These are phyloP conservation scores for Rhadinocentrus ornatus DNA, from an alignment of 2,797 vertebrate genomes.

Conservation along the genomic window DNA sequence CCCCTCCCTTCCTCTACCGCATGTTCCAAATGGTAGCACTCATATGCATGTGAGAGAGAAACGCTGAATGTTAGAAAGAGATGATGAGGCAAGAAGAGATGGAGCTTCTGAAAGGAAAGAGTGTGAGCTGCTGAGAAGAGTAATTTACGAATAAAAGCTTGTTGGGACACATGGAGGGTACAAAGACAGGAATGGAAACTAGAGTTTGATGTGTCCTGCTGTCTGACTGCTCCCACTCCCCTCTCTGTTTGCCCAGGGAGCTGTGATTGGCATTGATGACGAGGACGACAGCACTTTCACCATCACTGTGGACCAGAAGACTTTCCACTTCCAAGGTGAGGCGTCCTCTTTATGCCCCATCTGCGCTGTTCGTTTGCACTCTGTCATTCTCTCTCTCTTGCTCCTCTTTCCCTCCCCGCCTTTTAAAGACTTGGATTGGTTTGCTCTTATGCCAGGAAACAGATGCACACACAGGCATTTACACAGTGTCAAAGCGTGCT, in stretches of 20 bases:
- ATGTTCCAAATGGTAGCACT: conserved; percentile 66
- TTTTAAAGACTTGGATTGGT: conserved; percentile 72
- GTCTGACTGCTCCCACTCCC: conserved; percentile 77
- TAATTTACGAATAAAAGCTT: conserved; percentile 59
- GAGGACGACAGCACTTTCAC: conserved; percentile 99
- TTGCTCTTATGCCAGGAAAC: conserved; percentile 69
- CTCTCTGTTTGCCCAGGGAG: conserved; percentile 89
- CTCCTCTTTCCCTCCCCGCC: conserved; percentile 47
- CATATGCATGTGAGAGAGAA: conserved; percentile 56
- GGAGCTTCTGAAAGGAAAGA: conserved; percentile 60
- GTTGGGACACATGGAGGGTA: conserved; percentile 81
- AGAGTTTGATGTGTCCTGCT: conserved; percentile 90
- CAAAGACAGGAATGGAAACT: conserved; percentile 83
- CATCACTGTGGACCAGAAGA: conserved; percentile 99
- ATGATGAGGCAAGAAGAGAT: conserved; percentile 21
- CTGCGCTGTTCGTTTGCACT: conserved; percentile 42
- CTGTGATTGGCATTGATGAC: conserved; percentile 99
- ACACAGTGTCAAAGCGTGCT: conserved; percentile 51
- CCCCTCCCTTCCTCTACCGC: conserved; percentile 44
- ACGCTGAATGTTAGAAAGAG: conserved; percentile 44
- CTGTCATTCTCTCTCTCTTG: conserved; percentile 20
- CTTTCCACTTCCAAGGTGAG: conserved; percentile 99
- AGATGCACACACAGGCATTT: conserved; percentile 54
- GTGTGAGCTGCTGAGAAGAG: conserved; percentile 67
- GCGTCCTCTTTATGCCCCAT: conserved; percentile 29